These are phyloP conservation scores for Euborellia annulipes DNA, from an alignment of 1,140 invertebrate species.

Conservation along the genomic window DNA sequence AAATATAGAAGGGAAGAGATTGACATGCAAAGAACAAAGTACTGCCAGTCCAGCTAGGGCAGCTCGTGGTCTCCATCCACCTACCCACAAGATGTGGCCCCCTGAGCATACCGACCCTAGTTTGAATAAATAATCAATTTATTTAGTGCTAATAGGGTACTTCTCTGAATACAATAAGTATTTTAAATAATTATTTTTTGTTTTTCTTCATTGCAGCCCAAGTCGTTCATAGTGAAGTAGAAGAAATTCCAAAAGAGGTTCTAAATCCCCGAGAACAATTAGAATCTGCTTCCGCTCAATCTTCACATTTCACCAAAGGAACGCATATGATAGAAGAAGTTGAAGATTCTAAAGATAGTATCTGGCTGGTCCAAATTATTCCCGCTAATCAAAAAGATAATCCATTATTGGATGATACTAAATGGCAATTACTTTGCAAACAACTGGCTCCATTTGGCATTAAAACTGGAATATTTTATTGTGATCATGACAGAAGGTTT, in stretches of 20 bases:
- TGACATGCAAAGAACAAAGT: not conserved
- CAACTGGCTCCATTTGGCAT: conserved; percentile 32
- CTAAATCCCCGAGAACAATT: not conserved
- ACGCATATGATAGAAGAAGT: conserved; percentile 35
- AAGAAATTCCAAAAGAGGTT: conserved; percentile 10
- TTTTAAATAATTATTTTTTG: not conserved
- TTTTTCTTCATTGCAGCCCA: conserved; percentile 13
- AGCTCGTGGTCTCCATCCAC: conserved; percentile 1
- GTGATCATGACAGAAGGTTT: conserved; percentile 29
- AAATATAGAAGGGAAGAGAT: too few species aligned
- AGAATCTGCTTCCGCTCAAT: conserved; percentile 7
- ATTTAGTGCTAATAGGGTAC: not conserved
- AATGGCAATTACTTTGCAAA: conserved; percentile 27
- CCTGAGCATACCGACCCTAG: not conserved
- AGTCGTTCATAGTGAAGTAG: conserved; percentile 18
- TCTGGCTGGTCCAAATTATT: conserved; percentile 35
- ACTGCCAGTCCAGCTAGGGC: not conserved
- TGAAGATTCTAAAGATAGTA: conserved; percentile 38
- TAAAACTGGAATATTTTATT: conserved; percentile 32
- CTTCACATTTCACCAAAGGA: conserved; percentile 31
- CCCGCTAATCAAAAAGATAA: conserved; percentile 9
- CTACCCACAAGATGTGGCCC: not conserved
- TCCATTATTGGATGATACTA: conserved; percentile 22
- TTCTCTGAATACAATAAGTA: not conserved
- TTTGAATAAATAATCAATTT: not conserved